These are phyloP conservation scores for Escarpia spicata DNA, from an alignment of 2,888 invertebrate species.

Conservation along the genomic window DNA sequence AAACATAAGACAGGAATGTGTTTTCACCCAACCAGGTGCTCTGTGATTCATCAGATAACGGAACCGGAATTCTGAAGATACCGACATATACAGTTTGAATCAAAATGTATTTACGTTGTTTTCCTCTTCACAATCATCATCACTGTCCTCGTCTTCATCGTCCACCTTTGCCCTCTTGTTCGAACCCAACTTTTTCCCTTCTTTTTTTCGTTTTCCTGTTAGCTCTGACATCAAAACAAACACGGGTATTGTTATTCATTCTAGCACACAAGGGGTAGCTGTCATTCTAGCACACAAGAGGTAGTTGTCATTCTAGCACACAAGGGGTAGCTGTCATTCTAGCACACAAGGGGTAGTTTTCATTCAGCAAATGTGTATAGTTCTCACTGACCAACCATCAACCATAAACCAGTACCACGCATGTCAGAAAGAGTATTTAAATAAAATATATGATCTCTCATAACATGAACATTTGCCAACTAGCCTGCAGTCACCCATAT, in stretches of 20 bases:
- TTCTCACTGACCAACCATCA: not conserved
- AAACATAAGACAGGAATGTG: not conserved
- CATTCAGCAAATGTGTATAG: not conserved
- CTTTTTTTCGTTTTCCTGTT: not conserved
- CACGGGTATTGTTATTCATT: not conserved
- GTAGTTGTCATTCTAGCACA: not conserved
- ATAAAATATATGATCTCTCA: not conserved
- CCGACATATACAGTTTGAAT: not conserved
- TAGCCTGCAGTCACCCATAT: too few species aligned
- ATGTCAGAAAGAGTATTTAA: too few species aligned
- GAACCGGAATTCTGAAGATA: constrained; percentile 19
- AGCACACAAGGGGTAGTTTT: too few species aligned
- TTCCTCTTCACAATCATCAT: constrained; percentile 42
- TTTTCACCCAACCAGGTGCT: too few species aligned
- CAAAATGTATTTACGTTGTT: constrained; percentile 1
- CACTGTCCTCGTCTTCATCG: constrained; percentile 34
- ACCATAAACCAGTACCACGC: not conserved
- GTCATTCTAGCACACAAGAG: too few species aligned
- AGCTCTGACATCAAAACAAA: constrained; percentile 20
- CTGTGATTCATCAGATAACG: constrained; percentile 25
- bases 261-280: too few species aligned
- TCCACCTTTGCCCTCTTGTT: constrained; percentile 30
- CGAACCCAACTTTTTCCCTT: not conserved
- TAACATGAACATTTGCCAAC: not conserved
- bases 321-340: too few species aligned